phyloP scores from a whole-genome alignment of 2,888 invertebrate genomes.

The Dione vanillae region DNA sequence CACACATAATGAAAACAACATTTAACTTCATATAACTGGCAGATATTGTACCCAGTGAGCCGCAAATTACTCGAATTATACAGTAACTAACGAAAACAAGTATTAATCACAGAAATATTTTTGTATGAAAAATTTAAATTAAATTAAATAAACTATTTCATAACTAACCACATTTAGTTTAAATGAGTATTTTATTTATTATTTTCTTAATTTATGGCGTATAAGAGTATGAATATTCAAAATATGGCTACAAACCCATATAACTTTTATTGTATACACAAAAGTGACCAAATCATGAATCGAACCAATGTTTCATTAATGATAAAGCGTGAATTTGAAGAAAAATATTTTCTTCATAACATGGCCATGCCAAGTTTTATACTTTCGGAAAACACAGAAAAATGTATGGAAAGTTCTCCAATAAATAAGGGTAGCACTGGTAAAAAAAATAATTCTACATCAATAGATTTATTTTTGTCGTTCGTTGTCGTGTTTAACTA shows the following conservation, averaged over 20 bases:
- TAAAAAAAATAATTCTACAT: constrained; percentile 18
- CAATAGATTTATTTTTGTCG: constrained; percentile 20
- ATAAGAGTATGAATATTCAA: too few relatives aligned
- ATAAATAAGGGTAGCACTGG: constrained; percentile 18
- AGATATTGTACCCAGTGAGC: constrained; percentile 23
- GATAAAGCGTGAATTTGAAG: too few relatives aligned
- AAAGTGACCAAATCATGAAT: too few relatives aligned
- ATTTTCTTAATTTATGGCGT: too few relatives aligned
- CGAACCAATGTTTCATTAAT: neutral
- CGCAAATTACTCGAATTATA: constrained; percentile 16
- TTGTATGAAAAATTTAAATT: neutral
- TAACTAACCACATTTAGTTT: too few relatives aligned
- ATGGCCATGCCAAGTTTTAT: neutral
- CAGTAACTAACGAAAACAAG: neutral
- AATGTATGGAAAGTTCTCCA: neutral
- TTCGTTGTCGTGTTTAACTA: constrained; percentile 16
- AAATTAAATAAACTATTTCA: too few relatives aligned
- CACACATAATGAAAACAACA: constrained; percentile 16
- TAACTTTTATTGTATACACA: too few relatives aligned
- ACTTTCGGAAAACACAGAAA: neutral
- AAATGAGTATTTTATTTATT: too few relatives aligned
- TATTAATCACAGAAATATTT: constrained; percentile 10
- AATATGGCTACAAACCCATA: too few relatives aligned
- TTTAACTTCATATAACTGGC: constrained; percentile 18
- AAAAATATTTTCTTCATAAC: neutral